Conservation (phyloP, 2,797 vertebrate genomes). For the Chanos chanos region DNA sequence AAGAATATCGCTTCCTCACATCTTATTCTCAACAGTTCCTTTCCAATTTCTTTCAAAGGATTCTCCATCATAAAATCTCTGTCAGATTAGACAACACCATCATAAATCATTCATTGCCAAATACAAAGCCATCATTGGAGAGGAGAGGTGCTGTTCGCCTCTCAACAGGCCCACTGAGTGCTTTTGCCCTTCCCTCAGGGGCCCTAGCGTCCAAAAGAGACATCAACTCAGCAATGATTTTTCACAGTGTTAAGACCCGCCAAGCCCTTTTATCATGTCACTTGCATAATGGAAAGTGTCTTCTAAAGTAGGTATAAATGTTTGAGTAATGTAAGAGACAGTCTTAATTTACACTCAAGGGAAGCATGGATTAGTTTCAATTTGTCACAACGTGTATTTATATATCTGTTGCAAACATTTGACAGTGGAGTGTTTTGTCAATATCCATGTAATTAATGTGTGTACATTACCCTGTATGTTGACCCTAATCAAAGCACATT, state of each 20-base stretch:
- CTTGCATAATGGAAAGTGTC: background rate
- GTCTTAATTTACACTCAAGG: background rate
- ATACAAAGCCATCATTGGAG: background rate
- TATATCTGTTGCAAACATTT: too few species aligned
- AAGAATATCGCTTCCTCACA: background rate
- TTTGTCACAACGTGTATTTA: too few species aligned
- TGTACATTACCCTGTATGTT: background rate
- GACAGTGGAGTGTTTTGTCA: too few species aligned
- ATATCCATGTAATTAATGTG: too few species aligned
- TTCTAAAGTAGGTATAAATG: too few species aligned
- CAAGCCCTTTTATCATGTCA: slow-evolving; percentile 17
- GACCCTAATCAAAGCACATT: background rate
- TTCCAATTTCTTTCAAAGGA: too few species aligned
- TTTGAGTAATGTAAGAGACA: background rate
- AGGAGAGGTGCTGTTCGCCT: slow-evolving; percentile 19
- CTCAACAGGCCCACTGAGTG: too few species aligned
- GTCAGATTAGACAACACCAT: background rate
- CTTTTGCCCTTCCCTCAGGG: slow-evolving; percentile 10
- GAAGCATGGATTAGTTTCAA: too few species aligned
- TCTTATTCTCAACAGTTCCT: background rate
- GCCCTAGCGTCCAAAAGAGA: background rate
- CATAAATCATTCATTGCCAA: slow-evolving; percentile 10
- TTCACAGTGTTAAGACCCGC: slow-evolving; percentile 14
- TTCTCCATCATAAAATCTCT: background rate
- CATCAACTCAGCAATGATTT: slow-evolving; percentile 7